Conservation (phyloP, 1,140 invertebrate genomes). For the Heliconius nattereri region DNA sequence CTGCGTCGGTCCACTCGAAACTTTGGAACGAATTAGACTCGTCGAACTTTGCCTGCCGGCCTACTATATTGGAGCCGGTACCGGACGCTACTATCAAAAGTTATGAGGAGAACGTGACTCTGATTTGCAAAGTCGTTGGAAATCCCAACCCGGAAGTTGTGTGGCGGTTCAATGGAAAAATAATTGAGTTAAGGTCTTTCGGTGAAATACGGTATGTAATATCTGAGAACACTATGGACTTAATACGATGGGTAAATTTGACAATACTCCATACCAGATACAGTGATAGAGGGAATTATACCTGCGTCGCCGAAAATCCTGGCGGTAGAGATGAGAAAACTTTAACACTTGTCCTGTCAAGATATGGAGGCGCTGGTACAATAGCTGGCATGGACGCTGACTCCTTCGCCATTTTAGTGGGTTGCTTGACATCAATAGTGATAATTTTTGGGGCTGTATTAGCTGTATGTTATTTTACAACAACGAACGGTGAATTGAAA, state of each 20-base stretch:
- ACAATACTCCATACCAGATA: slow-evolving; percentile 86
- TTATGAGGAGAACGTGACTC: slow-evolving; percentile 86
- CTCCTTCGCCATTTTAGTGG: slow-evolving; percentile 80
- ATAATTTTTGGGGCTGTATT: slow-evolving; percentile 83
- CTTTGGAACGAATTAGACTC: slow-evolving; percentile 87
- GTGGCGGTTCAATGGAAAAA: slow-evolving; percentile 86
- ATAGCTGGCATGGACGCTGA: slow-evolving; percentile 72
- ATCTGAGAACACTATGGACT: slow-evolving; percentile 76
- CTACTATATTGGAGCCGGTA: slow-evolving; percentile 85
- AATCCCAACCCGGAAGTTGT: slow-evolving; percentile 88
- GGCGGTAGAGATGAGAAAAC: slow-evolving; percentile 90
- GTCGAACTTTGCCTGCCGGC: slow-evolving; percentile 91
- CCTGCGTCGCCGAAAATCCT: slow-evolving; percentile 91
- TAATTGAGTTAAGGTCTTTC: slow-evolving; percentile 82
- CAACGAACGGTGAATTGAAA: slow-evolving; percentile 82
- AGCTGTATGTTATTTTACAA: slow-evolving; percentile 85
- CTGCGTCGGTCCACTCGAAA: slow-evolving; percentile 83
- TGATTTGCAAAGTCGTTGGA: slow-evolving; percentile 90
- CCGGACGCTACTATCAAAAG: slow-evolving; percentile 82
- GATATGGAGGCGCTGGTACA: slow-evolving; percentile 71
- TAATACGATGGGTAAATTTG: slow-evolving; percentile 87
- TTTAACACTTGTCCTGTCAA: slow-evolving; percentile 84
- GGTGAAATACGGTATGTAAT: slow-evolving; percentile 80
- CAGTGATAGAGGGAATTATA: slow-evolving; percentile 92
- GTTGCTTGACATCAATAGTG: slow-evolving; percentile 78